phyloP scores from a whole-genome alignment of 2,888 invertebrate genomes.

The Rosalia funebris region DNA sequence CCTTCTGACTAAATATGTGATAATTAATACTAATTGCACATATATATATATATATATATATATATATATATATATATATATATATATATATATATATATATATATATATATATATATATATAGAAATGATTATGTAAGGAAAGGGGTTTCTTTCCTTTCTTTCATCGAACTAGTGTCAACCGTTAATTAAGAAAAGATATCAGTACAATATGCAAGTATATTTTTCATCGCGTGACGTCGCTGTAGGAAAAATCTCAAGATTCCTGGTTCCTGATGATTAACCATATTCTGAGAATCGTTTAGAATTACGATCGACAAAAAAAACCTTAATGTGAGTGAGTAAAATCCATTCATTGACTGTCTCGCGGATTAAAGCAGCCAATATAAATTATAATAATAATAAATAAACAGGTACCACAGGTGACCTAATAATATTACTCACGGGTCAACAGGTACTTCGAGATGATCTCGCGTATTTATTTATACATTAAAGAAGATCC shows the following conservation, averaged over 20 bases:
- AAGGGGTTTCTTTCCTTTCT: no score
- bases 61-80: no score
- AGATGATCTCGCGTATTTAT: constrained; percentile 18
- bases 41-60: no score
- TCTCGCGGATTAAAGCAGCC: neutral
- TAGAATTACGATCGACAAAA: constrained; percentile 7
- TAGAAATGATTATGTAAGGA: no score
- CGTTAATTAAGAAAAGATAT: no score
- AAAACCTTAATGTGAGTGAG: constrained; percentile 7
- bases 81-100: no score
- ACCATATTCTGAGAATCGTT: constrained; percentile 19
- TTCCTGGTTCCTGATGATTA: constrained; percentile 2
- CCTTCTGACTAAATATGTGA: no score
- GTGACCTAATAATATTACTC: constrained; percentile 27
- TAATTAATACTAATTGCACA: no score
- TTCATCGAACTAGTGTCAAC: no score
- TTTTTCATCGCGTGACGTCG: neutral
- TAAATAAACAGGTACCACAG: neutral
- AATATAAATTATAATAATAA: constrained; percentile 10
- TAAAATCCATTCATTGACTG: constrained; percentile 20
- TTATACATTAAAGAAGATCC: constrained; percentile 14
- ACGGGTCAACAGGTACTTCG: constrained; percentile 14
- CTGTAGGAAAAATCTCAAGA: neutral
- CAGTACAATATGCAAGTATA: no score
- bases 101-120: no score